Evolutionary conservation across 2,113 vertebrate genomes (phyloP).

Genomic region (Cariama cristata): DNA sequence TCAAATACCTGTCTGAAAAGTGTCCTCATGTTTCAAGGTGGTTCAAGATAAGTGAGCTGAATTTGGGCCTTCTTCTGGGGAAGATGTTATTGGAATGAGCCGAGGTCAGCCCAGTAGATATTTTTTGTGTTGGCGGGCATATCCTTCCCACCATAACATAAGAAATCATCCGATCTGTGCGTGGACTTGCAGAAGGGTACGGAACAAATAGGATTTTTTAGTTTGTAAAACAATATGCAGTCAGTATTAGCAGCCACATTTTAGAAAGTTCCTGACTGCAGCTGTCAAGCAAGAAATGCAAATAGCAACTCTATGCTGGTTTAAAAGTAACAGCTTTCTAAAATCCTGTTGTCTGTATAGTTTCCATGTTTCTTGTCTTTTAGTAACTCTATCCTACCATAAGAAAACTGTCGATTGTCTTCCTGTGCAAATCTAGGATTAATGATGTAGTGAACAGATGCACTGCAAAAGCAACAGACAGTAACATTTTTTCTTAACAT

Average conservation of each 20-base stretch:
- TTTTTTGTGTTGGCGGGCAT: background rate
- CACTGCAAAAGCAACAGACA: background rate
- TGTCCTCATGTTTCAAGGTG: background rate
- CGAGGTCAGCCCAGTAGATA: background rate
- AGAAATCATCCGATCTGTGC: background rate
- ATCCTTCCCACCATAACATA: background rate
- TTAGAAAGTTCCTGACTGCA: background rate
- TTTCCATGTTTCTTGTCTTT: conserved; percentile 1
- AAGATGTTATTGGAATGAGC: background rate
- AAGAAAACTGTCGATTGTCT: conserved; percentile 34
- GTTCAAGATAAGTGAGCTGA: background rate
- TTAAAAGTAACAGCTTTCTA: conserved; percentile 32
- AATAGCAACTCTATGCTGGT: background rate
- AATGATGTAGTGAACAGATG: conserved; percentile 32
- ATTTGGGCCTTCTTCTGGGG: background rate
- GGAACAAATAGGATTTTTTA: background rate
- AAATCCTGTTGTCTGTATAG: background rate
- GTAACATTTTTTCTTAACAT: background rate
- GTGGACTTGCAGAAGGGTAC: background rate
- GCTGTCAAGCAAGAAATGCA: conserved; percentile 35
- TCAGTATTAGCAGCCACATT: background rate
- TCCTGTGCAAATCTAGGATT: conserved; percentile 16
- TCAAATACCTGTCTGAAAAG: background rate
- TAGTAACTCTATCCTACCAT: background rate
- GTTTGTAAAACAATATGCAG: background rate